These are phyloP conservation scores for Enteromius anoplus DNA, from an alignment of 2,797 vertebrate species.

Conservation along the genomic window DNA sequence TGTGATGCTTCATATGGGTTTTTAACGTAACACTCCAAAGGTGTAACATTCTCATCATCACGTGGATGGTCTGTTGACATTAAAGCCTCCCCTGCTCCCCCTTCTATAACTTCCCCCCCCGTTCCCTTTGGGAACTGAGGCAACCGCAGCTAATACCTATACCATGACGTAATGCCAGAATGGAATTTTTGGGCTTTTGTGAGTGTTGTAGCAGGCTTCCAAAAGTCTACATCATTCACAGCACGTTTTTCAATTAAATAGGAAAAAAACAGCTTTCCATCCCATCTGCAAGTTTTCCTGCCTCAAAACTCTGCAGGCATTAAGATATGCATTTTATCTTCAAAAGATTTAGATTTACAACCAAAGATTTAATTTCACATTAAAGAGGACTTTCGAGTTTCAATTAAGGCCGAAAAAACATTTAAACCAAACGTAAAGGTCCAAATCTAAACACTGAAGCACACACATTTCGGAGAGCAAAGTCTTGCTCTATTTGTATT, in stretches of 20 bases:
- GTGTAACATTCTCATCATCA: neutral
- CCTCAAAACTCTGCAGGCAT: neutral
- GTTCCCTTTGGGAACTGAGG: conserved; percentile 25
- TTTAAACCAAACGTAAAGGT: neutral
- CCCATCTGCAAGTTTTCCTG: neutral
- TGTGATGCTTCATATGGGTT: neutral
- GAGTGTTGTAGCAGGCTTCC: neutral
- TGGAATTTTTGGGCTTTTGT: conserved; percentile 39
- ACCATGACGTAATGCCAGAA: conserved; percentile 52
- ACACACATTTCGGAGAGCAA: neutral
- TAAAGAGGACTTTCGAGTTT: neutral
- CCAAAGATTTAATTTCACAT: neutral
- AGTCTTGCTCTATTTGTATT: neutral
- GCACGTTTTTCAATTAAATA: conserved; percentile 5
- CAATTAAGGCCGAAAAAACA: neutral
- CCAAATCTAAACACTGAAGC: neutral
- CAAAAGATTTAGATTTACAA: neutral
- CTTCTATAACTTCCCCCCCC: neutral
- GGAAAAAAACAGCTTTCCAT: conserved; percentile 2
- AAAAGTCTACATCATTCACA: conserved; percentile 21
- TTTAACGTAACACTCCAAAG: neutral
- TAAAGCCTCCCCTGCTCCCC: neutral
- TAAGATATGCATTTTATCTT: neutral
- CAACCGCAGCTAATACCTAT: conserved; percentile 43
- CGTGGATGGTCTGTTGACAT: conserved; percentile 14